phyloP scores from a whole-genome alignment of 2,113 vertebrate genomes.

The Passer domesticus region DNA sequence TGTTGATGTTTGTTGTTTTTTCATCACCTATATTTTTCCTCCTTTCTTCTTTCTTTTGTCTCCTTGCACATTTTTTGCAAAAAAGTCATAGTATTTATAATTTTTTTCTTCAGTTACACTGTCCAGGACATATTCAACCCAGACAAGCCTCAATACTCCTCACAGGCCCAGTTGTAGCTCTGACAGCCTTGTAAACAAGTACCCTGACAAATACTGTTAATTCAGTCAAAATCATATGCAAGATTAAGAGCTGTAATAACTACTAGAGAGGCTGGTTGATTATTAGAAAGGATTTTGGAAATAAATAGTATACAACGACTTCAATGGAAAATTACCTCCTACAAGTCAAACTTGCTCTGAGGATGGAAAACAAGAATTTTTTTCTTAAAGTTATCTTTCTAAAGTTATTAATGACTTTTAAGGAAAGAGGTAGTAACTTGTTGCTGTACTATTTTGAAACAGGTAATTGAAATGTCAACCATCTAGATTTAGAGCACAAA shows the following conservation, averaged over 20 bases:
- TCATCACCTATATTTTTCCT: not conserved
- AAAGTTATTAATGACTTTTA: not conserved
- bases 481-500: not conserved
- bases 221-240: not conserved
- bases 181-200: not conserved
- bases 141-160: not conserved
- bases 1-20: not conserved
- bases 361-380: not conserved
- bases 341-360: not conserved
- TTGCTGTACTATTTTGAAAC: not conserved
- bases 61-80: not conserved
- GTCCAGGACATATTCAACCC: not conserved
- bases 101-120: not conserved
- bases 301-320: fast-evolving
- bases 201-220: not conserved
- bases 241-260: not conserved
- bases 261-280: not conserved
- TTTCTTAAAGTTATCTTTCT: not conserved
- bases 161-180: not conserved
- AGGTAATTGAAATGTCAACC: not conserved
- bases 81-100: not conserved
- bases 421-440: not conserved
- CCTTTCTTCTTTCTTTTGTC: not conserved
- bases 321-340: not conserved
- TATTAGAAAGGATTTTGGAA: not conserved